A percentile compares a stretch with the other conserved stretches of the same genome.
Evolutionary conservation across 2,113 vertebrate genomes (phyloP).

Genomic region (Ailurus styani): DNA sequence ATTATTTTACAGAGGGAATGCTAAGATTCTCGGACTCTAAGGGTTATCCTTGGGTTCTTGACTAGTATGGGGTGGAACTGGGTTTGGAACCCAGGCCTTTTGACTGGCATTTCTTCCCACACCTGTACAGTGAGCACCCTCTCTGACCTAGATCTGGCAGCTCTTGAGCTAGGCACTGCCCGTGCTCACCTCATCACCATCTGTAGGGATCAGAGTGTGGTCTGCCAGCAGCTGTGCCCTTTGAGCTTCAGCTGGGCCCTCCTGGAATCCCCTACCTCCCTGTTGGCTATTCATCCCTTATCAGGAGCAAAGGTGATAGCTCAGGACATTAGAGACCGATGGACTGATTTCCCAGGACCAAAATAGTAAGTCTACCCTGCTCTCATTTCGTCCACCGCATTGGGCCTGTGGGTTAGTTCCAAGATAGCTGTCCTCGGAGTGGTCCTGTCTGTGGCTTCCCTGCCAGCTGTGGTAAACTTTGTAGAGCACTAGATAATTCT

Average conservation of each 20-base stretch:
- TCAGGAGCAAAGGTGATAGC: not conserved
- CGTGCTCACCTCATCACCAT: not conserved
- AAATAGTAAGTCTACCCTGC: not conserved
- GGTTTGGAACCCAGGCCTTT: not conserved
- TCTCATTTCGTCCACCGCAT: not conserved
- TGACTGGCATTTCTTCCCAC: not conserved
- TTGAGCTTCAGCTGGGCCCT: not conserved
- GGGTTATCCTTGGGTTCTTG: not conserved
- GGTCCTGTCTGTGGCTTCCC: not conserved
- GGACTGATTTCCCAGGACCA: not conserved
- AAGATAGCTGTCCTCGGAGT: not conserved
- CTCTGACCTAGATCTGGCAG: not conserved
- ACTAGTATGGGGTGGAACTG: not conserved
- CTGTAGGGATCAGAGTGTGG: not conserved
- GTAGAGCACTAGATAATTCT: not conserved
- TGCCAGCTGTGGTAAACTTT: not conserved
- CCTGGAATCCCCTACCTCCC: not conserved
- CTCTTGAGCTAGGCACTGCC: not conserved
- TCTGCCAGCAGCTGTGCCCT: not conserved
- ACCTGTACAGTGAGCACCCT: not conserved
- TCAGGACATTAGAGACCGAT: not conserved
- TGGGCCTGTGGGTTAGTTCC: not conserved
- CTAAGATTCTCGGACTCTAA: not conserved
- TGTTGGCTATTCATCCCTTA: not conserved
- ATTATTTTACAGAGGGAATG: not conserved